Conservation (phyloP, 2,888 invertebrate genomes). For the Phania funesta region DNA sequence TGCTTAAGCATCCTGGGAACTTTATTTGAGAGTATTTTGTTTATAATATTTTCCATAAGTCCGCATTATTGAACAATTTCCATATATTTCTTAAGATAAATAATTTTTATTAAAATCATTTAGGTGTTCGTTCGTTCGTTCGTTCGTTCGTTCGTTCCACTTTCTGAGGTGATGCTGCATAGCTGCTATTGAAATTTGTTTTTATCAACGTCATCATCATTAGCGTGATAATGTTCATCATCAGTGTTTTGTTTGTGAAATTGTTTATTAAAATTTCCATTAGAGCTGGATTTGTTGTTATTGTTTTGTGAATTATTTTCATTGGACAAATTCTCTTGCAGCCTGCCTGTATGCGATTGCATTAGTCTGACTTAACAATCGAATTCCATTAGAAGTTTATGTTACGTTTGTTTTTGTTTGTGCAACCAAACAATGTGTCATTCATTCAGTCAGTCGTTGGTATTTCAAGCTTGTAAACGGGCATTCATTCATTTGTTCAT, state of each 20-base stretch:
- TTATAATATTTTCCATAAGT: slow-evolving; percentile 17
- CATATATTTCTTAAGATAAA: slow-evolving; percentile 54
- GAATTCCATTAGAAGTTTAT: slow-evolving; percentile 56
- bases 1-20: slow-evolving; percentile 63
- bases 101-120: slow-evolving; percentile 9
- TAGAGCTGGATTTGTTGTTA: slow-evolving; percentile 55
- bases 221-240: slow-evolving; percentile 6
- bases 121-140: slow-evolving; percentile 44
- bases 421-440: slow-evolving; percentile 63
- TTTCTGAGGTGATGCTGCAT: background rate
- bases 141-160: slow-evolving; percentile 42
- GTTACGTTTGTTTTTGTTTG: slow-evolving; percentile 37
- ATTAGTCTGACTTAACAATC: slow-evolving; percentile 46
- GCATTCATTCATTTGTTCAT: slow-evolving; percentile 7
- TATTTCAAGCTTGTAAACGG: background rate
- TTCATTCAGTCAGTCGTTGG: slow-evolving; percentile 50
- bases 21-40: slow-evolving; percentile 19
- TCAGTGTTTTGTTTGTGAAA: slow-evolving; percentile 28
- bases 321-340: background rate
- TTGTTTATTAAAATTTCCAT: slow-evolving; percentile 61
- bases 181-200: background rate
- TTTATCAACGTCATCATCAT: slow-evolving; percentile 12
- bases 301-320: slow-evolving; percentile 28
- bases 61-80: slow-evolving; percentile 34
- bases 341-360: slow-evolving; percentile 25